phyloP scores from a whole-genome alignment of 2,113 vertebrate genomes.

The Nyctibius bracteatus region DNA sequence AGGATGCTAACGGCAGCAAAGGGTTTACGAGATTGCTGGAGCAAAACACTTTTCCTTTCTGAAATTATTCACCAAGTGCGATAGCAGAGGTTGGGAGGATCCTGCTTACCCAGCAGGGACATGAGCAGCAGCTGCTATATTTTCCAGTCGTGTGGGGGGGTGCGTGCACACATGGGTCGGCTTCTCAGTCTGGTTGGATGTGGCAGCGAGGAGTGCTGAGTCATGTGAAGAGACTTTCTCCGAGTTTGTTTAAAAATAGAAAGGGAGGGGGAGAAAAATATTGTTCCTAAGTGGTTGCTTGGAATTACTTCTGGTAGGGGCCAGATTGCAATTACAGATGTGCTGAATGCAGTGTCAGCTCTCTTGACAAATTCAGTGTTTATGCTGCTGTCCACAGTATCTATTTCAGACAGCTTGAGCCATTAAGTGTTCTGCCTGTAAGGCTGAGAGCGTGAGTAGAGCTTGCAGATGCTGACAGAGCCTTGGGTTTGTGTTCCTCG shows the following conservation, averaged over 20 bases:
- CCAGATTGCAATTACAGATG: slow-evolving; percentile 66
- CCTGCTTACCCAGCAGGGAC: background rate
- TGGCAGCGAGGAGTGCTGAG: background rate
- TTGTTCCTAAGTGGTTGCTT: slow-evolving; percentile 12
- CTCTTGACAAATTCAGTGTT: slow-evolving; percentile 33
- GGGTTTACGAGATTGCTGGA: background rate
- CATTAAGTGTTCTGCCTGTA: slow-evolving; percentile 7
- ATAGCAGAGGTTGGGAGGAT: background rate
- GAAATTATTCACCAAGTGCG: background rate
- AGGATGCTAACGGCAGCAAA: background rate
- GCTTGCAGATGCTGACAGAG: background rate
- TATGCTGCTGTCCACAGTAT: slow-evolving; percentile 38
- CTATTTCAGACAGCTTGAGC: slow-evolving; percentile 15
- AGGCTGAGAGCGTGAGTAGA: background rate
- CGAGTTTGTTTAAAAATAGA: background rate
- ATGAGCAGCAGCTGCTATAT: fast-evolving
- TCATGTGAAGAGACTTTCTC: background rate
- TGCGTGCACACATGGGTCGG: fast-evolving
- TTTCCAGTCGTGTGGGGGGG: background rate
- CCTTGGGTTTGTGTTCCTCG: background rate
- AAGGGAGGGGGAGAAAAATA: background rate
- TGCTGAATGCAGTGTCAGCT: background rate
- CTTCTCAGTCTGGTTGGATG: background rate
- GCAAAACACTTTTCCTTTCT: background rate
- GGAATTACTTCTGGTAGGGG: slow-evolving; percentile 36